phyloP scores from a whole-genome alignment of 1,140 invertebrate species.

The Pseudomyrmex pallidus region DNA sequence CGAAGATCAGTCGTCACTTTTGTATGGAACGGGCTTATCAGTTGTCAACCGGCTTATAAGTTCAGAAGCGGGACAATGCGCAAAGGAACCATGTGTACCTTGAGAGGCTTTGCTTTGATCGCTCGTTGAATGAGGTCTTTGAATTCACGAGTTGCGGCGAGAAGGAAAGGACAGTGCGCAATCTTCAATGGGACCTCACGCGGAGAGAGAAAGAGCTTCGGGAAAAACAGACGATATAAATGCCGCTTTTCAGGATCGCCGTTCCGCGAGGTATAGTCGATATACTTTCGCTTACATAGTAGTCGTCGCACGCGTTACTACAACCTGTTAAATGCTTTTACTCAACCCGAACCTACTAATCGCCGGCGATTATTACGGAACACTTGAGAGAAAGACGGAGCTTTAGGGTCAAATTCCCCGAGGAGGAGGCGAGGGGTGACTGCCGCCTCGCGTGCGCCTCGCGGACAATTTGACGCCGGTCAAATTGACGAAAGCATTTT shows the following conservation, averaged over 20 bases:
- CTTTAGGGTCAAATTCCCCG: neutral
- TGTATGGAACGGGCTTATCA: neutral
- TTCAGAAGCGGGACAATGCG: neutral
- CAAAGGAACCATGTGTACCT: slow-evolving; percentile 27
- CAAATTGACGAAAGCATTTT: too few species aligned
- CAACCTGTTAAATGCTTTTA: slow-evolving; percentile 2
- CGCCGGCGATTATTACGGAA: neutral
- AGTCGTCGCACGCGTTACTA: too few species aligned
- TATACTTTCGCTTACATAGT: neutral
- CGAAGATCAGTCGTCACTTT: neutral
- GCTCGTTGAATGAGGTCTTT: slow-evolving; percentile 23
- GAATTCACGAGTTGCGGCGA: slow-evolving; percentile 24
- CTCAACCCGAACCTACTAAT: neutral
- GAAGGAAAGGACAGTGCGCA: neutral
- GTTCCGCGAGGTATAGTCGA: slow-evolving; percentile 13
- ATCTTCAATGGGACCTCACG: slow-evolving; percentile 12
- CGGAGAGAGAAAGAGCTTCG: neutral
- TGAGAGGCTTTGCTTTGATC: neutral
- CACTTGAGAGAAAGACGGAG: neutral
- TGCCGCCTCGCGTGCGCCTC: too few species aligned
- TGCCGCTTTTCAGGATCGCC: neutral
- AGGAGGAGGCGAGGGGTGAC: too few species aligned
- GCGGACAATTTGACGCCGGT: too few species aligned
- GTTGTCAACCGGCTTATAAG: neutral
- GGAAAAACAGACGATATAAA: slow-evolving; percentile 7